These are phyloP conservation scores for Meloe dianella DNA, from an alignment of 2,888 invertebrate species.

Conservation along the genomic window DNA sequence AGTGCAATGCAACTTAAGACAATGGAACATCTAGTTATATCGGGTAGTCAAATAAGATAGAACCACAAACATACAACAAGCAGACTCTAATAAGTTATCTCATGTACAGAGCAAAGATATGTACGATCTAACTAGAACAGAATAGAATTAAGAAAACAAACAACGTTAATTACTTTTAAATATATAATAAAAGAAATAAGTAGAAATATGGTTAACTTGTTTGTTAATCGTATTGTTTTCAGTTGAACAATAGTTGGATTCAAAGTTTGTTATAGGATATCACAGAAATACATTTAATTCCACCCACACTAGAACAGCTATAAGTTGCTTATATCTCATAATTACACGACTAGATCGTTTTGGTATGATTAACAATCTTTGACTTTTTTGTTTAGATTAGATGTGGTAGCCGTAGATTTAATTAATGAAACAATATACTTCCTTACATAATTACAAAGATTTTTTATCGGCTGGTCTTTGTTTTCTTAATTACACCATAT, in stretches of 20 bases:
- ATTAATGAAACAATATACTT: no score
- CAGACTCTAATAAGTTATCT: constrained; percentile 17
- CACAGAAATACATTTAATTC: constrained; percentile 38
- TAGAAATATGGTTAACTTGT: background rate
- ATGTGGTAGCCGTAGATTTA: no score
- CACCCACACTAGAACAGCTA: constrained; percentile 34
- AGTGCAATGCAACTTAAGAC: constrained; percentile 24
- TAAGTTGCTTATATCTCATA: constrained; percentile 35
- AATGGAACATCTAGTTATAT: constrained; percentile 31
- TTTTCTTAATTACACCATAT: no score
- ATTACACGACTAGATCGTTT: constrained; percentile 29
- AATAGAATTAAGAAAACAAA: background rate
- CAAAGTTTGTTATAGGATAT: constrained; percentile 36
- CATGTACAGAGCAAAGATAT: background rate
- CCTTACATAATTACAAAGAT: no score
- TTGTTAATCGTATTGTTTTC: constrained; percentile 12
- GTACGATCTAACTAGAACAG: constrained; percentile 22
- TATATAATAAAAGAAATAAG: background rate
- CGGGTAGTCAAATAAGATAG: constrained; percentile 25
- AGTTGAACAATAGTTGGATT: constrained; percentile 32
- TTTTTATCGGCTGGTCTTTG: no score
- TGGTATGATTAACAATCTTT: constrained; percentile 27
- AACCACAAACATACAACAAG: constrained; percentile 21
- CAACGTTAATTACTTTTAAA: background rate
- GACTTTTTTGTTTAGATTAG: background rate